Percentiles rank a stretch among this genome's conserved stretches.
Evolutionary conservation across 2,888 invertebrate species (phyloP).

Genomic region (Eurytoma californica): DNA sequence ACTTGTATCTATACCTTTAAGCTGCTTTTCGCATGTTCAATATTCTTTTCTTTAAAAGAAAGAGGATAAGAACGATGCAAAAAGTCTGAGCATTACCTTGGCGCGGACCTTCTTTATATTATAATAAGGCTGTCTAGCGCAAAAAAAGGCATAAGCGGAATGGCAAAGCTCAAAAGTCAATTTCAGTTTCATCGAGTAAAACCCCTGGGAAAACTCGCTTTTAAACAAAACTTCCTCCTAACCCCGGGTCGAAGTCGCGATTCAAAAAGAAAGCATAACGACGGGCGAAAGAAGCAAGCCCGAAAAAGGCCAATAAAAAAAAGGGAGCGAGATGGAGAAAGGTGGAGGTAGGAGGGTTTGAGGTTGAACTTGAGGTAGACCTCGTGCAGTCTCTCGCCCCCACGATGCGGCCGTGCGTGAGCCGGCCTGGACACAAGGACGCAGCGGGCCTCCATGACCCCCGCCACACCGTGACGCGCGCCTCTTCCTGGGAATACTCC

Average conservation of each 20-base stretch:
- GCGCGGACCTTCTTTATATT: too few relatives aligned
- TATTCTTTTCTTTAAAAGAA: too few relatives aligned
- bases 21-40: too few relatives aligned
- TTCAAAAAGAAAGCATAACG: not conserved
- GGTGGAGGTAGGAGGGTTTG: slow-evolving; percentile 30
- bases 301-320: slow-evolving; percentile 16
- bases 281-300: not conserved
- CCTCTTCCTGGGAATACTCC: slow-evolving; percentile 26
- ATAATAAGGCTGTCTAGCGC: too few relatives aligned
- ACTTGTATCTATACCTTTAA: too few relatives aligned
- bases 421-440: slow-evolving; percentile 57
- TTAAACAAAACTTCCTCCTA: slow-evolving; percentile 35
- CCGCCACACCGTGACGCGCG: slow-evolving; percentile 33
- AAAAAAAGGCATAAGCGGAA: too few relatives aligned
- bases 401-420: slow-evolving; percentile 37
- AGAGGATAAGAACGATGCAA: too few relatives aligned
- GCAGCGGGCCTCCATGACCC: slow-evolving; percentile 59
- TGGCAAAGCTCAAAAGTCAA: not conserved
- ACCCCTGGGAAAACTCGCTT: slow-evolving; percentile 13
- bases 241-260: not conserved
- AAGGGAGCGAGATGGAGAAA: slow-evolving; percentile 27
- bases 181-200: slow-evolving; percentile 22
- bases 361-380: slow-evolving; percentile 52
- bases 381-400: slow-evolving; percentile 1
- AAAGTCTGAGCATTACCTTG: too few relatives aligned